Base-by-base conservation (phyloP, 2,888 invertebrate genomes). In the Calliphora vomitoria region DNA sequence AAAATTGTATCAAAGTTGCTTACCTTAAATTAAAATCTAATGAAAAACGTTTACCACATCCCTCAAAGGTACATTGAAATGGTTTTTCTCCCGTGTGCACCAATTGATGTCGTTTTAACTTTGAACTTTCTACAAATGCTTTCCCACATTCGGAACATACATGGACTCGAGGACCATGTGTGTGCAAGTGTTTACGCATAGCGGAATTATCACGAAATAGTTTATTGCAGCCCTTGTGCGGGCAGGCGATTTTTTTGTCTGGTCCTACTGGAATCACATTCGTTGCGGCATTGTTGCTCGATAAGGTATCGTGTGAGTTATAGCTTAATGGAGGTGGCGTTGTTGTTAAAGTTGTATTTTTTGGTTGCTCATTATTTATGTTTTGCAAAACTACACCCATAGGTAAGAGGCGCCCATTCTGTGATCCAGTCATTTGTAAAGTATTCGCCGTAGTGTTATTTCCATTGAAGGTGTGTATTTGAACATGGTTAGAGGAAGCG, bases 21-120 rank as follows among this genome's bases (percentile, higher is more conserved):
- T 41, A 85, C 84, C 99, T 96, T 91, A 99, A 95, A 94, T 99
- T 99, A 93, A 99, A 99, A 92, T 99, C 99, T 89, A 99, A 94
- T 69, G 99, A 99, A 94, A 99, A 99, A 90, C 99, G 95, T 93
- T 99, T 99, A 41, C 99, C 99, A 93, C 99, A 99, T 0, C 99
- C 99, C 92, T 99, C 98, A 93, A 99, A 99, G 0, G 98, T 98
- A 93, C 99, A 99, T 94, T 98, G 98, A 93, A 99, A 99, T 0
- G 99, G 99, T 93, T 99, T 99, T 94, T 99, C 99, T 0, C 99
- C 99, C 0, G 99, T 99, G 92, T 99, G 99, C 0, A 99, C 99
- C 69, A 99, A 94, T 93, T 99, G 99, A 93, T 99, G 99, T 78
- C 99, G 95, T 94, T 99, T 99, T 89, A 99, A 94, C 94, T 99